phyloP scores from a whole-genome alignment of 2,888 invertebrate genomes.

The Ellobium chinense region DNA sequence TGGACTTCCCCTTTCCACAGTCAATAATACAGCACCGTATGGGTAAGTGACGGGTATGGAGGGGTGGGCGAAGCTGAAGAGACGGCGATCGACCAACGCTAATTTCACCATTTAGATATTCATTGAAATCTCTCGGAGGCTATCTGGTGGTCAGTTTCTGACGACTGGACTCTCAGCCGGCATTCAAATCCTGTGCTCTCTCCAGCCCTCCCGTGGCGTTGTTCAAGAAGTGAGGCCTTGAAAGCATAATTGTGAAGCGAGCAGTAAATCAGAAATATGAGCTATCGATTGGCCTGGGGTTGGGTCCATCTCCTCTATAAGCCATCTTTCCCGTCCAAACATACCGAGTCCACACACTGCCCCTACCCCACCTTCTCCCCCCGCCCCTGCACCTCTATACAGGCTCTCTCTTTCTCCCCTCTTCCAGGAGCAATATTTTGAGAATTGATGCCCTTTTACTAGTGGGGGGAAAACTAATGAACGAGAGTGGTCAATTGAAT shows the following conservation, averaged over 20 bases:
- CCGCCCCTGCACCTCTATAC: too few species aligned
- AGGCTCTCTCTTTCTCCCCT: neutral
- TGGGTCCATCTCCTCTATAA: neutral
- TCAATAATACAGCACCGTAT: neutral
- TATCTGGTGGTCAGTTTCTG: conserved; percentile 23
- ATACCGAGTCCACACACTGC: too few species aligned
- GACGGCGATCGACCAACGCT: neutral
- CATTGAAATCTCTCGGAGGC: conserved; percentile 7
- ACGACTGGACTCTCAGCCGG: neutral
- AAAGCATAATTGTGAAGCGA: conserved; percentile 25
- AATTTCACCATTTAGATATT: conserved; percentile 32
- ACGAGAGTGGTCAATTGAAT: conserved; percentile 1
- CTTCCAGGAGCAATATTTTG: neutral
- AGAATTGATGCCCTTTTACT: neutral
- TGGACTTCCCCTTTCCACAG: too few species aligned
- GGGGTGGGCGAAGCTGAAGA: neutral
- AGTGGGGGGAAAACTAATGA: neutral
- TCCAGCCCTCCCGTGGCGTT: neutral
- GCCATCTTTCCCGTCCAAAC: neutral
- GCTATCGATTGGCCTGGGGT: neutral
- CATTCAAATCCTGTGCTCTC: neutral
- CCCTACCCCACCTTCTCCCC: neutral
- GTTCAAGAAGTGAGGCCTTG: neutral
- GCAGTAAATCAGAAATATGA: neutral
- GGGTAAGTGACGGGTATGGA: neutral